These are phyloP conservation scores for Cephalopholis sonnerati DNA, from an alignment of 2,113 vertebrate species.

Conservation along the genomic window DNA sequence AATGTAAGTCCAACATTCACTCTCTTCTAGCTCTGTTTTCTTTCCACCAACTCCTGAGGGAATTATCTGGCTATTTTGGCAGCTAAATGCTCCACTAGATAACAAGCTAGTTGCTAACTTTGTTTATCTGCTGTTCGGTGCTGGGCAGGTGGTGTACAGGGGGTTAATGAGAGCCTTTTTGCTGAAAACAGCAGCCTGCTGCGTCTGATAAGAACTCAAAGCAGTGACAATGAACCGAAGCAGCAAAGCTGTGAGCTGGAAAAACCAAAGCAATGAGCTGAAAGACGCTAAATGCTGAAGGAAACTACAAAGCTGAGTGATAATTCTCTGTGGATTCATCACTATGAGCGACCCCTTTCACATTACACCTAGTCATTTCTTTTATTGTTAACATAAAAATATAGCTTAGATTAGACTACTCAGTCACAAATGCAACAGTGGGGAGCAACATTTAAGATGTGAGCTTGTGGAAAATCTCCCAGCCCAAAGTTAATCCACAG, in stretches of 20 bases:
- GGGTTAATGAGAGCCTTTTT: background rate
- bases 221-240: background rate
- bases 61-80: too few species aligned
- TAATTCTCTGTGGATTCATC: background rate
- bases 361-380: background rate
- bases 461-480: conserved; percentile 10
- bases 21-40: background rate
- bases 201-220: background rate
- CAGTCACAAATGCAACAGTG: background rate
- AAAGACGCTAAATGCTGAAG: background rate
- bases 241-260: background rate
- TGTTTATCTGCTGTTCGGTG: too few species aligned
- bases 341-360: background rate
- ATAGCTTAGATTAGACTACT: background rate
- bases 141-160: too few species aligned
- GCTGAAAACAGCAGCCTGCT: background rate
- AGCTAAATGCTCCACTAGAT: background rate
- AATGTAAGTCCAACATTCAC: too few species aligned
- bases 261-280: background rate
- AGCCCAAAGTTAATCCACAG: conserved; percentile 23
- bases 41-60: background rate
- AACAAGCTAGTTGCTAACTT: background rate
- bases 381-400: background rate
- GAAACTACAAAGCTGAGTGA: background rate
- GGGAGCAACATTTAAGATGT: background rate